Conservation (phyloP, 1,140 invertebrate genomes). For the Colletes latitarsis region DNA sequence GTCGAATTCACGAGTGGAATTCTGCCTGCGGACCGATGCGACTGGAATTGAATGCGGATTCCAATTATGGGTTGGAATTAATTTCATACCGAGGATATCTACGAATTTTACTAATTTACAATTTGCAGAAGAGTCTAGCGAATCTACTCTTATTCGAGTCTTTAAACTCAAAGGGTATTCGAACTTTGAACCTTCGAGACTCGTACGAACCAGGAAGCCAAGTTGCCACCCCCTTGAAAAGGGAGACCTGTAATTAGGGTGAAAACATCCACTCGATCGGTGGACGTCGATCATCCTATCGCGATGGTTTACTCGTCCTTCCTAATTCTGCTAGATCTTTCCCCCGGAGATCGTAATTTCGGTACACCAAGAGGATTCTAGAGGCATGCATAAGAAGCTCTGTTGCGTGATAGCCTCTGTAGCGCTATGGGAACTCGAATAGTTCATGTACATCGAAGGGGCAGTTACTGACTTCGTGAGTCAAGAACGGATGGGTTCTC, state of each 20-base stretch:
- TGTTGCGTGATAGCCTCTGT: slow-evolving; percentile 9
- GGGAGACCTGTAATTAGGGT: slow-evolving; percentile 35
- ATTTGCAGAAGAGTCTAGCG: too few relatives aligned
- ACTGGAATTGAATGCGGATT: too few relatives aligned
- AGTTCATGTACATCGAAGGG: slow-evolving; percentile 20
- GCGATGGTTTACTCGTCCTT: neutral
- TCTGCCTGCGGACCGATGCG: too few relatives aligned
- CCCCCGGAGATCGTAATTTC: slow-evolving; percentile 1
- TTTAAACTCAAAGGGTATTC: too few relatives aligned
- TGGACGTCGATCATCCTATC: slow-evolving; percentile 37
- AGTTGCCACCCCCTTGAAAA: neutral
- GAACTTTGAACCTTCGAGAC: too few relatives aligned
- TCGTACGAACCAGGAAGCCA: too few relatives aligned
- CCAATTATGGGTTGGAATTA: too few relatives aligned
- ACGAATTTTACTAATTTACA: too few relatives aligned
- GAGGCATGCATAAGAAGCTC: neutral
- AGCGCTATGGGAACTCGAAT: slow-evolving; percentile 13
- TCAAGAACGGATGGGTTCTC: slow-evolving; percentile 28
- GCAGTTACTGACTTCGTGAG: slow-evolving; percentile 30
- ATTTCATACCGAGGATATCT: too few relatives aligned
- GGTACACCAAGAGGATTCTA: neutral
- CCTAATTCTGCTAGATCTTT: neutral
- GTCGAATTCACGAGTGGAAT: too few relatives aligned
- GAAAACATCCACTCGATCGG: slow-evolving; percentile 19
- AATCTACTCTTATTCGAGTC: too few relatives aligned